These are phyloP conservation scores for Neoitamus cyanurus DNA, from an alignment of 2,888 invertebrate genomes.

Conservation along the genomic window DNA sequence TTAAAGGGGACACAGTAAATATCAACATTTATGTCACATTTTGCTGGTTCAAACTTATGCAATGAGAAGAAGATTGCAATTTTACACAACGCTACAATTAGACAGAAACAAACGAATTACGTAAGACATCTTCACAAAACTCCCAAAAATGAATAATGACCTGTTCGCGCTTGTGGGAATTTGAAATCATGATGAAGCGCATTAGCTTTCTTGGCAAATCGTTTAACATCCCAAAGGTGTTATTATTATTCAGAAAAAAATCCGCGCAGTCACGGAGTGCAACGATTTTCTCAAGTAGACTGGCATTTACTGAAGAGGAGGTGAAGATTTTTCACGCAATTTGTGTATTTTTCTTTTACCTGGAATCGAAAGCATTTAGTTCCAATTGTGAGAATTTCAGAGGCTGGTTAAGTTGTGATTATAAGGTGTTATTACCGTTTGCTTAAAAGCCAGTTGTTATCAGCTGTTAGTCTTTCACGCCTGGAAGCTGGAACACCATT, in stretches of 20 bases:
- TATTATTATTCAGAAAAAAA: not conserved
- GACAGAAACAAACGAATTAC: not conserved
- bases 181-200: not conserved
- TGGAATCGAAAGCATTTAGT: not conserved
- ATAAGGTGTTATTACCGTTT: not conserved
- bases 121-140: not conserved
- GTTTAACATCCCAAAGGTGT: not conserved
- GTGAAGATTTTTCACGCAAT: not conserved
- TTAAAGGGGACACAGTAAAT: not conserved
- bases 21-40: not conserved
- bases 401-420: not conserved
- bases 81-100: not conserved
- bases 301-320: not conserved
- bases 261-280: not conserved
- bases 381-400: not conserved
- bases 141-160: not conserved
- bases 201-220: not conserved
- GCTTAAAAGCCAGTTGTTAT: not conserved
- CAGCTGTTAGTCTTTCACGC: not conserved
- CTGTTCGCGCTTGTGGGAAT: not conserved
- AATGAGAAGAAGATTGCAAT: not conserved
- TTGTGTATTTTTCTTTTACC: not conserved
- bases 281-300: not conserved
- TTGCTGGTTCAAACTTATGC: not conserved
- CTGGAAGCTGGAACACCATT: not conserved